Conservation (phyloP, 1,140 invertebrate species). For the Nylanderia fulva region DNA sequence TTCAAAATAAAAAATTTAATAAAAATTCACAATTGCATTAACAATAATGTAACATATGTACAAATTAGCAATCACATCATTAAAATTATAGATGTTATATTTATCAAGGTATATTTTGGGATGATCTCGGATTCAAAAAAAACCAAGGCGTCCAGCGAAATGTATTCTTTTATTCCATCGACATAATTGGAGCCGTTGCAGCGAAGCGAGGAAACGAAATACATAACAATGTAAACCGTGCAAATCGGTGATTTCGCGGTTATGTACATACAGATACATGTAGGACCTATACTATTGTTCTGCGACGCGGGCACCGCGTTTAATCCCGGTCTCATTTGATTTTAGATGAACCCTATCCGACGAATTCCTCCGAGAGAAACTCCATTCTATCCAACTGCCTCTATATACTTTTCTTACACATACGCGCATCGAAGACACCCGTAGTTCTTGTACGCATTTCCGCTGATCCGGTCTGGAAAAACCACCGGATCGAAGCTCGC, state of each 20-base stretch:
- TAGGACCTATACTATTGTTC: neutral
- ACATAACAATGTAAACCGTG: constrained; percentile 19
- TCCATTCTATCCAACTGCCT: constrained; percentile 24
- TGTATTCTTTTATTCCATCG: neutral
- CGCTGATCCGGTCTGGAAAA: neutral
- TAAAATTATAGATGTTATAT: neutral
- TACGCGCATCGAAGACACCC: neutral
- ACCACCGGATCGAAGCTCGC: neutral
- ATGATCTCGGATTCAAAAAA: neutral
- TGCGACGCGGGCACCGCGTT: constrained; percentile 8
- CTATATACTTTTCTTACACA: neutral
- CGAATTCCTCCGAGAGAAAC: constrained; percentile 53
- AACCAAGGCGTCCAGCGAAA: neutral
- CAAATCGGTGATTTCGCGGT: constrained; percentile 20
- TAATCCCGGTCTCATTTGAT: constrained; percentile 64
- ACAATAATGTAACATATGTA: neutral
- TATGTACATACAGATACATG: neutral
- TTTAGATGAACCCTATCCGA: constrained; percentile 56
- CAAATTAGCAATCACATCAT: neutral
- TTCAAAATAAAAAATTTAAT: neutral
- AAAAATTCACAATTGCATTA: neutral
- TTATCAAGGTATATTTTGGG: neutral
- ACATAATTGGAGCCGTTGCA: constrained; percentile 51
- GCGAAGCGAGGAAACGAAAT: neutral
- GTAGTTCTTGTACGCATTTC: neutral